Base-by-base conservation (phyloP, 2,113 vertebrate genomes). In the Peromyscus maniculatus region DNA sequence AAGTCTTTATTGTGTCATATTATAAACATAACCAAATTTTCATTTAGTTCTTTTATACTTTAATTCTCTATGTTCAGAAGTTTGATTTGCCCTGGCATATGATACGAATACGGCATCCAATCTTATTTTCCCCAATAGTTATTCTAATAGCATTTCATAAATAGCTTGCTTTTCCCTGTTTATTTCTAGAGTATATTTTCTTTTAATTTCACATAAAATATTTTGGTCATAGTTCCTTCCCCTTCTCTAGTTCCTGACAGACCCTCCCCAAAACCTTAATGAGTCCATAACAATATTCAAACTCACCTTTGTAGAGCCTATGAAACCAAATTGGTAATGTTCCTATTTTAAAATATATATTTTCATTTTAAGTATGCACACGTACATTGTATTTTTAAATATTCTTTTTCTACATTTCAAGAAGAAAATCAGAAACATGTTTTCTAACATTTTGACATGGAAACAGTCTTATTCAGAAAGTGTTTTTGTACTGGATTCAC, bases 341-440 rank as follows among this genome's bases (percentile, higher is more conserved):
- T 93, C 87, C 4, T 95, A 95, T 46, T 33, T 28, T 78, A 95
- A 89, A 96, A 66, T 69, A 4, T 57, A 16, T 84, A 87, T 75
- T 97, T 97, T 19, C 83, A 93, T 77, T 93, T 66, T 95, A 96
- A 95, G 59, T 86, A 72, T 84, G 39, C 69, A 75, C 78, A 52
- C 91, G 11, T 22, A 93, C 22, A 90, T 31, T 97, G 94, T 91
- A 96, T 94, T 94, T 82, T 71, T 87, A 96, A 93, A 83, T 93
- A 94, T 71, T 77, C 28, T 72, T 96, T 86, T 94, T 95, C 78
- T 94, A 91, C 26, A 89, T 89, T 95, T 95, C 31, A 95, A 97
- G 49, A 93, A 79, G 80, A 97, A 97, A 98, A 97, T 95, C 52
- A 88, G 39, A 95, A 96, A 96, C 87, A 95, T 55, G 86, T 97